A percentile compares a stretch with the other conserved stretches of the same genome.
These are phyloP conservation scores for Pygoscelis antarcticus DNA, from an alignment of 2,113 vertebrate genomes.

Conservation along the genomic window DNA sequence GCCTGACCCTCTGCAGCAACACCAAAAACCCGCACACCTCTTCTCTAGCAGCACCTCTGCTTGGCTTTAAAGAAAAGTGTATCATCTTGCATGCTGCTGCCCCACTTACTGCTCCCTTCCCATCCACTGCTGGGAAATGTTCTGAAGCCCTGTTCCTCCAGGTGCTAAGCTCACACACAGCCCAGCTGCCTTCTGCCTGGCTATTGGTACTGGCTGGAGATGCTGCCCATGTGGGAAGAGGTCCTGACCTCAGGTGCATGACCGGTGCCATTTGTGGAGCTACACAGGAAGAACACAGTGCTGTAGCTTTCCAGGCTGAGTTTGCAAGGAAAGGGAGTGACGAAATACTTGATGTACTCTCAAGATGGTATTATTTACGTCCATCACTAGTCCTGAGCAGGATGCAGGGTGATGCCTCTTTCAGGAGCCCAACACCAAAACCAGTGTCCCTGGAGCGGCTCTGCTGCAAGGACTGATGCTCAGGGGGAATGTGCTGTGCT, in stretches of 20 bases:
- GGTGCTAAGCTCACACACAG: neutral
- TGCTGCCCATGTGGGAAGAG: neutral
- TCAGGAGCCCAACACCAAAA: neutral
- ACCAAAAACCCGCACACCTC: neutral
- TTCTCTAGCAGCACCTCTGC: neutral
- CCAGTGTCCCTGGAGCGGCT: neutral
- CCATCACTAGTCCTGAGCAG: neutral
- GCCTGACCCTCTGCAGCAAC: neutral
- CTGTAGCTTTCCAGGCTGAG: neutral
- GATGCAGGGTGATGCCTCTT: neutral
- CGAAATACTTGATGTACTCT: neutral
- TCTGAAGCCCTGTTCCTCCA: neutral
- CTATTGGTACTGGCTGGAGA: neutral
- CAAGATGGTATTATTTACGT: neutral
- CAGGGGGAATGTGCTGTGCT: accelerated
- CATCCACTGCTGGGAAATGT: neutral
- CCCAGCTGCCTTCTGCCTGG: neutral
- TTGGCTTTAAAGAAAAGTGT: neutral
- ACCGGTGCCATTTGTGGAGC: neutral
- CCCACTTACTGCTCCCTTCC: neutral
- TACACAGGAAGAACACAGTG: neutral
- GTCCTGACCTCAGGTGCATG: neutral
- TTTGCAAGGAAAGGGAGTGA: neutral
- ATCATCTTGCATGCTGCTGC: neutral
- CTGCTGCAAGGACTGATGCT: neutral